phyloP scores from a whole-genome alignment of 2,113 vertebrate genomes.

The Thamnaconus septentrionalis region DNA sequence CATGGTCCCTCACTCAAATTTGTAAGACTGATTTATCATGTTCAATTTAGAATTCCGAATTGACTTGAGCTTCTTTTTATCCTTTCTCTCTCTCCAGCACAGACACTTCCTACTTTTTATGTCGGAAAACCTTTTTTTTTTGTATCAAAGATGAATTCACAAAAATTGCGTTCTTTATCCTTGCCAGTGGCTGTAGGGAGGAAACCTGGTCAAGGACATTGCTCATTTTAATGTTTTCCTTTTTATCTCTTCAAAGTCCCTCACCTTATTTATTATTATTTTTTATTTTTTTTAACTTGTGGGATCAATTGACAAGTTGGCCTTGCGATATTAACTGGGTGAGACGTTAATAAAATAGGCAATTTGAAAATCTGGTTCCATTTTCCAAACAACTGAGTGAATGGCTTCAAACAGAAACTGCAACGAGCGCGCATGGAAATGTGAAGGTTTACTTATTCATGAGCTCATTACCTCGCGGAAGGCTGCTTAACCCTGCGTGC shows the following conservation, averaged over 20 bases:
- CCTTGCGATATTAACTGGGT: conserved; percentile 34
- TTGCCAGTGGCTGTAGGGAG: background rate
- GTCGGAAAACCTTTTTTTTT: background rate
- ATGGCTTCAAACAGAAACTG: background rate
- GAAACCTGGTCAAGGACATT: conserved; percentile 22
- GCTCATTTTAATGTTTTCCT: background rate
- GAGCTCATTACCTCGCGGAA: conserved; percentile 5
- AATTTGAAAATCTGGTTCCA: background rate
- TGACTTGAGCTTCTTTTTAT: too few relatives aligned
- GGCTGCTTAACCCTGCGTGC: conserved; percentile 6
- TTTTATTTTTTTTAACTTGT: conserved; percentile 8
- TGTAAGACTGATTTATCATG: too few relatives aligned
- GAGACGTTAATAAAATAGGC: background rate
- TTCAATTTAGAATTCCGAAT: too few relatives aligned
- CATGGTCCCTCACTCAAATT: too few relatives aligned
- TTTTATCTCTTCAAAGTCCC: background rate
- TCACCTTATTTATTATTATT: background rate
- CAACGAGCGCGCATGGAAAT: background rate
- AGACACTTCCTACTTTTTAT: background rate
- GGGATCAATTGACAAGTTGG: conserved; percentile 29
- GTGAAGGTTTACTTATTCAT: conserved; percentile 21
- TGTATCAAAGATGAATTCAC: conserved; percentile 1
- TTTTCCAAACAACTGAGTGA: conserved; percentile 1
- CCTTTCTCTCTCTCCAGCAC: too few relatives aligned
- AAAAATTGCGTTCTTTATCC: conserved; percentile 11